Conservation (phyloP, 2,888 invertebrate genomes). For the Thera britannica region DNA sequence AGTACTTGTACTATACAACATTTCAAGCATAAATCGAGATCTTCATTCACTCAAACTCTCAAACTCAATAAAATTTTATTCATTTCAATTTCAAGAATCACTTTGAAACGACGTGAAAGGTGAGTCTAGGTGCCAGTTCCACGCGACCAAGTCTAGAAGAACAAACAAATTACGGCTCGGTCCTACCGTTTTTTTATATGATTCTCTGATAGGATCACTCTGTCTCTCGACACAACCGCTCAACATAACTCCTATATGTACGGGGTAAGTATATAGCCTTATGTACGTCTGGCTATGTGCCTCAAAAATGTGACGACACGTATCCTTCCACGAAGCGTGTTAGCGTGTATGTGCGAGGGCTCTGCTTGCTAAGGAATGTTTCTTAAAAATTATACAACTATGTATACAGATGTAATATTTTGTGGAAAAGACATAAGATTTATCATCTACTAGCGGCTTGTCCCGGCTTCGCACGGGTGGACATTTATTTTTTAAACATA, state of each 20-base stretch:
- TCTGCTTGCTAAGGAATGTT: constrained; percentile 44
- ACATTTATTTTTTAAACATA: too few relatives aligned
- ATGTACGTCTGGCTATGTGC: constrained; percentile 45
- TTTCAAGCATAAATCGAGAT: constrained; percentile 23
- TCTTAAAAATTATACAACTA: constrained; percentile 44
- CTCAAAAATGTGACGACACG: constrained; percentile 44
- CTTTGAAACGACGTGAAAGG: too few relatives aligned
- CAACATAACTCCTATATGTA: constrained; percentile 36
- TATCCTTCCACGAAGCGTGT: constrained; percentile 63
- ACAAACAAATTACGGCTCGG: too few relatives aligned
- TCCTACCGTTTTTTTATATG: too few relatives aligned
- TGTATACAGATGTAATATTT: constrained; percentile 2
- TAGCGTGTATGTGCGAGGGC: constrained; percentile 62
- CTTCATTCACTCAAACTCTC: constrained; percentile 2
- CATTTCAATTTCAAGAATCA: too few relatives aligned
- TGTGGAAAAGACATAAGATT: constrained; percentile 1
- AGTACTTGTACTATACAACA: constrained; percentile 11
- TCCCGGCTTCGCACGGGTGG: too few relatives aligned
- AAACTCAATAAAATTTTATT: too few relatives aligned
- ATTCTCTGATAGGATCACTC: too few relatives aligned
- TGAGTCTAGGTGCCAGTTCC: too few relatives aligned
- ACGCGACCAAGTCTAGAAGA: too few relatives aligned
- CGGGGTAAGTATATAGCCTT: constrained; percentile 45
- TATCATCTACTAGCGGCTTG: too few relatives aligned
- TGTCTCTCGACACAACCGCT: constrained; percentile 11